Conservation (phyloP, 2,113 vertebrate genomes). For the Polypterus senegalus region DNA sequence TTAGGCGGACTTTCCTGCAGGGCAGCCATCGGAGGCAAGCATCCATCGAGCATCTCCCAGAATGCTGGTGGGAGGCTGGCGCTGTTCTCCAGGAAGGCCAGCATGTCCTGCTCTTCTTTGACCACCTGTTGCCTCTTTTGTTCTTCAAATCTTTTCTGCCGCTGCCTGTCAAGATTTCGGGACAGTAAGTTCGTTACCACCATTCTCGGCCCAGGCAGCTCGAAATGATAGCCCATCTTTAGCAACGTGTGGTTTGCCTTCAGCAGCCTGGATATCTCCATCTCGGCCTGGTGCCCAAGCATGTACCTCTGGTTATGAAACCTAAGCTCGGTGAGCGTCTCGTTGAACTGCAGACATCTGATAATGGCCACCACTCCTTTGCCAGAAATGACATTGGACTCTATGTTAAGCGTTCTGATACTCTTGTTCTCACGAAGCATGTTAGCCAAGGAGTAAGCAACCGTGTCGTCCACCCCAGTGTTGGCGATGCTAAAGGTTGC, state of each 20-base stretch:
- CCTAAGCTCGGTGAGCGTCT: slow-evolving; percentile 81
- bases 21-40: slow-evolving; percentile 33
- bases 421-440: slow-evolving; percentile 90
- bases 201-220: slow-evolving; percentile 86
- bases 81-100: slow-evolving; percentile 62
- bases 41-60: slow-evolving; percentile 68
- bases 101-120: slow-evolving; percentile 65
- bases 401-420: slow-evolving; percentile 78
- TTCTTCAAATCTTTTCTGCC: slow-evolving; percentile 78
- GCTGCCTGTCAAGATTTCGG: slow-evolving; percentile 79
- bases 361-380: slow-evolving; percentile 86
- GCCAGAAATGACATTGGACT: slow-evolving; percentile 86
- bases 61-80: slow-evolving; percentile 73
- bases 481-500: slow-evolving; percentile 84
- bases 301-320: slow-evolving; percentile 97
- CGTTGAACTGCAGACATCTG: slow-evolving; percentile 92
- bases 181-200: slow-evolving; percentile 90
- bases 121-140: slow-evolving; percentile 72
- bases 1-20: slow-evolving; percentile 31
- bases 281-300: slow-evolving; percentile 90
- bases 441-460: slow-evolving; percentile 75
- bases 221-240: slow-evolving; percentile 94
- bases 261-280: slow-evolving; percentile 83
- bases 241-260: slow-evolving; percentile 86
- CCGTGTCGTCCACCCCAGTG: slow-evolving; percentile 78